Conservation (phyloP, 2,113 vertebrate species). For the Daubentonia madagascariensis region DNA sequence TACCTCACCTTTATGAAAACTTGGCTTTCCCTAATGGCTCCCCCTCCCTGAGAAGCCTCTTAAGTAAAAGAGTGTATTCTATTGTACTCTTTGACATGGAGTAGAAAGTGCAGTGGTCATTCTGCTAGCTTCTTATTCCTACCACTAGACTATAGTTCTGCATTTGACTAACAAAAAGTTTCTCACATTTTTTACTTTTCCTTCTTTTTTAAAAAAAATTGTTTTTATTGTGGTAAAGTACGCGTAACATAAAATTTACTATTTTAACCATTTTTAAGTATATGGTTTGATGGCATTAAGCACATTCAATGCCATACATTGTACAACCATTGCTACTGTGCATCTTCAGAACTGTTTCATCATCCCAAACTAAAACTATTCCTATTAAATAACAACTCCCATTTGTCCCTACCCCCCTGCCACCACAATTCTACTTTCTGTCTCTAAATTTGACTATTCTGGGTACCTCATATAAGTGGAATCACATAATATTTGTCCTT, state of each 20-base stretch:
- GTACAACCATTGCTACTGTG: background rate
- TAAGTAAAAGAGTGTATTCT: background rate
- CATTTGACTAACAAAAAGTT: background rate
- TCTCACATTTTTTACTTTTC: background rate
- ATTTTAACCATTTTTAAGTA: background rate
- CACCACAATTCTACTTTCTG: background rate
- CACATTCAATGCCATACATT: background rate
- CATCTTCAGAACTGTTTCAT: background rate
- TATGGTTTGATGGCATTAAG: too few relatives aligned
- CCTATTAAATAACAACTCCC: background rate
- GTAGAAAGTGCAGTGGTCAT: background rate
- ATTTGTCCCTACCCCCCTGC: background rate
- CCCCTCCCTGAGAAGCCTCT: background rate
- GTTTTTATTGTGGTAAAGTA: background rate
- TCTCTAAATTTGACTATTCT: background rate
- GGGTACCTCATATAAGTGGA: background rate
- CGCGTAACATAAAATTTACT: background rate
- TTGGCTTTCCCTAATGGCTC: background rate
- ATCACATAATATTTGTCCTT: background rate
- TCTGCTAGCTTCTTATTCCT: background rate
- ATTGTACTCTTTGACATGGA: background rate
- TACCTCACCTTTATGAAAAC: background rate
- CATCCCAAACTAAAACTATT: background rate
- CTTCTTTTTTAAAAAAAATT: background rate
- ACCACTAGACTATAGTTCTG: background rate